These are phyloP conservation scores for Phaetusa simplex DNA, from an alignment of 2,113 vertebrate species.

Conservation along the genomic window DNA sequence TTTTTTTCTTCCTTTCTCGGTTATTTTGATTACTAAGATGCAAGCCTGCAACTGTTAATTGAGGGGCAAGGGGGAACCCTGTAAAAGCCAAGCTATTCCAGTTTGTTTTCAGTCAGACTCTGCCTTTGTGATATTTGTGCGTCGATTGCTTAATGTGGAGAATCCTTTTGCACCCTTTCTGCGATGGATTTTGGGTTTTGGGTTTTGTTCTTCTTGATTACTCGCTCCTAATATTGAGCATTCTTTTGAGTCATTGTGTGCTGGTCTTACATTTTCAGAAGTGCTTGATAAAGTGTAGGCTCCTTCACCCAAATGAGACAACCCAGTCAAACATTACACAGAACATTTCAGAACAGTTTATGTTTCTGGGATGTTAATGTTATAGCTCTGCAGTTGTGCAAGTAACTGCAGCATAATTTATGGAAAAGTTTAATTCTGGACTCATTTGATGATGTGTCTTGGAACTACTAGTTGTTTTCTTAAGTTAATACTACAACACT, in stretches of 20 bases:
- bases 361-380: neutral
- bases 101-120: neutral
- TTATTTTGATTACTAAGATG: neutral
- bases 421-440: neutral
- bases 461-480: neutral
- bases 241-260: accelerated
- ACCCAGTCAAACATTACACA: too few relatives aligned
- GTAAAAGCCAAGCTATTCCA: neutral
- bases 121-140: neutral
- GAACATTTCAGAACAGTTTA: neutral
- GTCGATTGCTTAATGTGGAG: accelerated
- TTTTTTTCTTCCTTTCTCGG: neutral
- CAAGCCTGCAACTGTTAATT: neutral
- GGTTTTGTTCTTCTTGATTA: neutral
- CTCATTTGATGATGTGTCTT: neutral
- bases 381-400: neutral
- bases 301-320: neutral
- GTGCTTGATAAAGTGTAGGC: neutral
- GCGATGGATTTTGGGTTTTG: neutral
- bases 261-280: accelerated
- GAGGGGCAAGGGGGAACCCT: neutral
- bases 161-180: neutral
- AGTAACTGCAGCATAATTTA: neutral
- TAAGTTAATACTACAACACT: neutral
- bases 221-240: accelerated